Conservation (phyloP, 2,888 invertebrate species). For the Zygothrica quintamaculata region DNA sequence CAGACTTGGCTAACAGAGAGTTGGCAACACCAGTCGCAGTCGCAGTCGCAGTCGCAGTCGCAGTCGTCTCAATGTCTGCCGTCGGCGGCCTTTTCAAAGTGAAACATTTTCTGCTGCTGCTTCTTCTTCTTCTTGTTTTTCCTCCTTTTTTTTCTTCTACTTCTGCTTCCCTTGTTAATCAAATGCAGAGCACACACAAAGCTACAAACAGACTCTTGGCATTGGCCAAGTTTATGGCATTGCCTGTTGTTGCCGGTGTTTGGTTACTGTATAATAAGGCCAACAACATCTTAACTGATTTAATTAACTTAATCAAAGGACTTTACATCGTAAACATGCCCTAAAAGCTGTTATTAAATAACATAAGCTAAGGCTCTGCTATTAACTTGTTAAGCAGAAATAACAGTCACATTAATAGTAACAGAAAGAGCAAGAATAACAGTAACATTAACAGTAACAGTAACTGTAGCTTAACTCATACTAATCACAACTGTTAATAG, state of each 20-base stretch:
- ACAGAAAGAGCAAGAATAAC: no score
- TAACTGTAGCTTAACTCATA: not conserved
- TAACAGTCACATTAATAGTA: no score
- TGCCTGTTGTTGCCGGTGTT: conserved; percentile 12
- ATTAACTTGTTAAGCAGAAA: no score
- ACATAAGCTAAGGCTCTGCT: no score
- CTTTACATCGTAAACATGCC: not conserved
- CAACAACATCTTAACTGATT: conserved; percentile 21
- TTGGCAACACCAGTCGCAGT: no score
- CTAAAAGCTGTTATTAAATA: not conserved
- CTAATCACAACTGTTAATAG: conserved; percentile 7
- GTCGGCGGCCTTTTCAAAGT: conserved; percentile 71
- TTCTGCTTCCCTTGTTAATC: not conserved
- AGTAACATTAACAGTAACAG: no score
- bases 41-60: no score
- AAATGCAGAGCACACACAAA: not conserved
- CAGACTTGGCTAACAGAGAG: conserved; percentile 36
- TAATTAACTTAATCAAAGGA: conserved; percentile 1
- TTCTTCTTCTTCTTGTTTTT: not conserved
- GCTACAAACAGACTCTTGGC: conserved; percentile 20
- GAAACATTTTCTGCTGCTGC: conserved; percentile 18
- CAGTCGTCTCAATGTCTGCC: conserved; percentile 69
- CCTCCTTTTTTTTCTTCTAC: not conserved
- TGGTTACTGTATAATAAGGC: not conserved
- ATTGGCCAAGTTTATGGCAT: conserved; percentile 27